phyloP scores from a whole-genome alignment of 1,140 invertebrate species.

The Saccostrea glomerata region DNA sequence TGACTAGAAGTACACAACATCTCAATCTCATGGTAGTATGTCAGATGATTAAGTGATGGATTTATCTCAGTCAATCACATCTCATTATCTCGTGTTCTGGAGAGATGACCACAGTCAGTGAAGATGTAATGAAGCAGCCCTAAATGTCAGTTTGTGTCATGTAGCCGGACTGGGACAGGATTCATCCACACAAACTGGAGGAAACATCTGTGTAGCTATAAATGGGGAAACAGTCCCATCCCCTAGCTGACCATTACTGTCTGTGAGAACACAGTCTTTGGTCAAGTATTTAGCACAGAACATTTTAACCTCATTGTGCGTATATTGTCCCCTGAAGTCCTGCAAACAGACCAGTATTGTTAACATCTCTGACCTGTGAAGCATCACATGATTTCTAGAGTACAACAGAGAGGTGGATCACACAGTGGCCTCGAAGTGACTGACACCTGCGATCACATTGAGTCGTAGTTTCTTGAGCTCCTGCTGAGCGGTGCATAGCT shows the following conservation, averaged over 20 bases:
- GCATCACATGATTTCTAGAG: neutral
- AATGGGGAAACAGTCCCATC: too few relatives aligned
- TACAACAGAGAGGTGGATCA: neutral
- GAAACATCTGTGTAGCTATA: neutral
- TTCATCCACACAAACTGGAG: neutral
- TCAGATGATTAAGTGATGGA: neutral
- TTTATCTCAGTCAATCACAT: neutral
- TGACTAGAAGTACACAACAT: slow-evolving; percentile 7
- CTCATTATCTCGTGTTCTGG: neutral
- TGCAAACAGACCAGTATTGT: too few relatives aligned
- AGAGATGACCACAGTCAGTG: neutral
- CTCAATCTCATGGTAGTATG: neutral
- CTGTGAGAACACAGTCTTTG: too few relatives aligned
- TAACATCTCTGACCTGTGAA: neutral
- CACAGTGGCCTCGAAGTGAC: slow-evolving; percentile 2
- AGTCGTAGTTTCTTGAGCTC: slow-evolving; percentile 56
- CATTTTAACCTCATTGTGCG: too few relatives aligned
- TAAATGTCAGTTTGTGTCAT: neutral
- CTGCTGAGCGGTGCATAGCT: slow-evolving; percentile 49
- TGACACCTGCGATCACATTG: slow-evolving; percentile 1
- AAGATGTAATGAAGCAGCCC: neutral
- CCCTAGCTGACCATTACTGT: too few relatives aligned
- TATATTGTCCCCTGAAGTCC: too few relatives aligned
- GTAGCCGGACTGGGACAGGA: neutral
- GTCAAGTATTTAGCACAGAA: too few relatives aligned